Evolutionary conservation across 1,140 invertebrate genomes (phyloP), one percentile per base, ranked within the genome.

Genomic region (Bombus soroeensis): DNA sequence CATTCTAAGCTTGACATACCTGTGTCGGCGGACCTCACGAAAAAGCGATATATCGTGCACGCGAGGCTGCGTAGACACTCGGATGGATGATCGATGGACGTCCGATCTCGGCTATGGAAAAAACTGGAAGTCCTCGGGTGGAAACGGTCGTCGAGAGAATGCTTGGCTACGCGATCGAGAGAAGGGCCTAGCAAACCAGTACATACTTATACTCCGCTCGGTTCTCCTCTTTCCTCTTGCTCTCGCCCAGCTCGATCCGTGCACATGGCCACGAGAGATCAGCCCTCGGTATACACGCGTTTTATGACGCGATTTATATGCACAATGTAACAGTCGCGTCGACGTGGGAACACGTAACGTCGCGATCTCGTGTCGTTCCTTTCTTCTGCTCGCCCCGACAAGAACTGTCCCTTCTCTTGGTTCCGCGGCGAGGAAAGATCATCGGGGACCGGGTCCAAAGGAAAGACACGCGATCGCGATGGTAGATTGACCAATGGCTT

Each of bases 81-180:
- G 73, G 78, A 83, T 85, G 90, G 87, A 94, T 94, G 93, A 94
- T 94, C 92, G 93, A 94, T 94, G 79, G 87, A 92, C 90, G 90
- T 92, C 92, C 93, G 75, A 86, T 78, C 57, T 47, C 32, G 37
- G 15, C 28, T 34, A 9, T 53, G 78, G 87, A 92, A 92, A 93
- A 93, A 94, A 90, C 75, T 81, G 84, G 82, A 82, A 88, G 87
- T 84, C 74, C 87, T 91, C 89, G 76, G 83, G 83, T 89, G 76
- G 81, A 92, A 92, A 89, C 88, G 87, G 59, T 87, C 80, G 87
- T 79, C 78, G 86, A 75, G 13, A 79, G 74, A 62, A 66, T 80
- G 73, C 47, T 13, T 34, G 10, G 53, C 43, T 59, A 6, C 22
- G 57, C 75, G 75, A n/a, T 78, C 47, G 53, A 57, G 59, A 87